phyloP scores from a whole-genome alignment of 2,113 vertebrate genomes.

The Tachuris rubrigastra region DNA sequence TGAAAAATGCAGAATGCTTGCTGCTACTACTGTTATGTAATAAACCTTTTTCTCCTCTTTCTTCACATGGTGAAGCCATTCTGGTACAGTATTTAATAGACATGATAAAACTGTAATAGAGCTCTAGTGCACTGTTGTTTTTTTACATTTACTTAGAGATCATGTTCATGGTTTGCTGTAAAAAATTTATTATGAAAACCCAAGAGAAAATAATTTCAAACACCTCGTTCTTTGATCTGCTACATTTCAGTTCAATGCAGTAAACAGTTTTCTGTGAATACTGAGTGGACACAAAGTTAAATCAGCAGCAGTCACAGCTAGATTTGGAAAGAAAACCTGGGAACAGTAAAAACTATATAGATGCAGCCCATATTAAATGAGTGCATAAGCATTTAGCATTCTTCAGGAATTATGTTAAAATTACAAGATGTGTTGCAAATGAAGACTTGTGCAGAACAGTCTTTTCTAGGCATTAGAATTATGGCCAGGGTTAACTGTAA shows the following conservation, averaged over 20 bases:
- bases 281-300: background rate
- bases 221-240: background rate
- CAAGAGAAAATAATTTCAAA: background rate
- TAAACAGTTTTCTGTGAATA: background rate
- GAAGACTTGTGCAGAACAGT: background rate
- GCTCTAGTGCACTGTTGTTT: background rate
- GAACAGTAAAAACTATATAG: background rate
- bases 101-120: background rate
- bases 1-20: background rate
- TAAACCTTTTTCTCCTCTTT: background rate
- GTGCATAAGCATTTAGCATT: background rate
- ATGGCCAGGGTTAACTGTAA: background rate
- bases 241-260: background rate
- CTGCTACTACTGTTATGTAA: background rate
- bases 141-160: background rate
- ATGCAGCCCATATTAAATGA: background rate
- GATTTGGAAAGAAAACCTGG: background rate
- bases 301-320: background rate
- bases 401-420: background rate
- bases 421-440: background rate
- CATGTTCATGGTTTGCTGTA: background rate
- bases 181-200: background rate
- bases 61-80: background rate
- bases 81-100: background rate
- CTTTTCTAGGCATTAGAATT: background rate